Conservation (phyloP, 2,888 invertebrate species). For the Oegoconia quadripuncta region DNA sequence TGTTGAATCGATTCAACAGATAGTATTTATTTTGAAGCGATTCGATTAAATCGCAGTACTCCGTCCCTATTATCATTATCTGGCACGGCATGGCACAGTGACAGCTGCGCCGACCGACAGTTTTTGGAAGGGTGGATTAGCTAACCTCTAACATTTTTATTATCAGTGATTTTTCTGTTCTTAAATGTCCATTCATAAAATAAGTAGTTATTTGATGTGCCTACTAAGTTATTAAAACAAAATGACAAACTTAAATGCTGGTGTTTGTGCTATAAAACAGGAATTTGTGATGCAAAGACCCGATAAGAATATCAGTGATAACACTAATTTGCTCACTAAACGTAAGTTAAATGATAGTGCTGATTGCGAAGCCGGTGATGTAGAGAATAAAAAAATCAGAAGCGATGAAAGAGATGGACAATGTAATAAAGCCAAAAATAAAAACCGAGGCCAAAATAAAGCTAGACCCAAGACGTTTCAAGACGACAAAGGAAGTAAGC, state of each 20-base stretch:
- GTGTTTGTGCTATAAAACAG: conserved; percentile 64
- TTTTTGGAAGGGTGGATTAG: too few relatives aligned
- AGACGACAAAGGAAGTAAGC: conserved; percentile 78
- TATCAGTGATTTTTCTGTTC: too few relatives aligned
- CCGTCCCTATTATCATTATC: too few relatives aligned
- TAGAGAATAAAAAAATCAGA: conserved; percentile 39
- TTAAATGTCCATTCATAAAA: too few relatives aligned
- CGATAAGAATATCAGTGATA: conserved; percentile 26
- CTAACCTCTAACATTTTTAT: too few relatives aligned
- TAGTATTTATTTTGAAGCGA: too few relatives aligned
- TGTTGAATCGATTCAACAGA: too few relatives aligned
- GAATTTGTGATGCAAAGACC: conserved; percentile 50
- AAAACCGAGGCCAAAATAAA: conserved; percentile 87
- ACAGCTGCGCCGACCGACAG: too few relatives aligned
- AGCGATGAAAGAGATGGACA: conserved; percentile 26
- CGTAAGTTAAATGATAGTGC: conserved; percentile 43
- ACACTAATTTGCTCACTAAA: conserved; percentile 34
- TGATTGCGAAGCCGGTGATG: conserved; percentile 21
- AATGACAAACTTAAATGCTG: conserved; percentile 49
- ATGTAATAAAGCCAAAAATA: conserved; percentile 33
- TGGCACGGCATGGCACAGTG: too few relatives aligned
- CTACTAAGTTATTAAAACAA: neutral
- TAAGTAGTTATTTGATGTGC: too few relatives aligned
- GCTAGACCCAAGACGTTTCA: conserved; percentile 85
- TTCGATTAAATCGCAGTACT: too few relatives aligned